These are phyloP conservation scores for Germaria angustata DNA, from an alignment of 2,888 invertebrate species.

Conservation along the genomic window DNA sequence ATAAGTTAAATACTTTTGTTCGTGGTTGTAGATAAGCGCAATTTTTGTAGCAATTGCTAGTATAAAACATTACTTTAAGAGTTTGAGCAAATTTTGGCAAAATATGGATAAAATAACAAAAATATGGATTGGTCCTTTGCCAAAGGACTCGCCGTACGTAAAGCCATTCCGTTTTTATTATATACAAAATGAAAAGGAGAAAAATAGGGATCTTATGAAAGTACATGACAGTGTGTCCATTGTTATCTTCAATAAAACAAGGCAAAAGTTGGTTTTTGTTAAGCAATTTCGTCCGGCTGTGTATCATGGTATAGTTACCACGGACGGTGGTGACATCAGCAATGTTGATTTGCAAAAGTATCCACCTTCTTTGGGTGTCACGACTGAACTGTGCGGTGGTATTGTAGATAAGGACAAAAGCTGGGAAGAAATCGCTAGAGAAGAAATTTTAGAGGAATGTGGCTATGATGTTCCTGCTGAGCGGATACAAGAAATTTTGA, in stretches of 20 bases:
- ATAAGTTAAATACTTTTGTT: no score
- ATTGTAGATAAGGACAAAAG: slow-evolving; percentile 91
- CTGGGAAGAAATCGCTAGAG: slow-evolving; percentile 88
- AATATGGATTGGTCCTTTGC: slow-evolving; percentile 81
- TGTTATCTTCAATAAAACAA: slow-evolving; percentile 88
- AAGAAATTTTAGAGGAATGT: slow-evolving; percentile 94
- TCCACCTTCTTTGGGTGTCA: slow-evolving; percentile 87
- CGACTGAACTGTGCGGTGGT: slow-evolving; percentile 96
- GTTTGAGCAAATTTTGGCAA: slow-evolving; percentile 48
- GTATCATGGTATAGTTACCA: slow-evolving; percentile 85
- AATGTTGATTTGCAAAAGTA: slow-evolving; percentile 84
- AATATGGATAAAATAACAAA: slow-evolving; percentile 79
- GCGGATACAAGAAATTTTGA: slow-evolving; percentile 84
- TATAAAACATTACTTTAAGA: slow-evolving; percentile 21
- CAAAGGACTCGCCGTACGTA: slow-evolving; percentile 86
- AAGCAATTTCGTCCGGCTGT: slow-evolving; percentile 96
- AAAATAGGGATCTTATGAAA: slow-evolving; percentile 90
- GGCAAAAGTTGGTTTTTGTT: slow-evolving; percentile 90
- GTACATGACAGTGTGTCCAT: slow-evolving; percentile 93
- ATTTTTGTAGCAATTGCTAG: slow-evolving; percentile 26
- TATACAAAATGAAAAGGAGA: slow-evolving; percentile 87
- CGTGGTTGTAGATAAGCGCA: no score
- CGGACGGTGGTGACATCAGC: slow-evolving; percentile 80
- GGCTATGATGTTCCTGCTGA: slow-evolving; percentile 91
- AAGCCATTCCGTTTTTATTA: slow-evolving; percentile 88